phyloP scores from a whole-genome alignment of 2,888 invertebrate species.

The Tortricodes alternella region DNA sequence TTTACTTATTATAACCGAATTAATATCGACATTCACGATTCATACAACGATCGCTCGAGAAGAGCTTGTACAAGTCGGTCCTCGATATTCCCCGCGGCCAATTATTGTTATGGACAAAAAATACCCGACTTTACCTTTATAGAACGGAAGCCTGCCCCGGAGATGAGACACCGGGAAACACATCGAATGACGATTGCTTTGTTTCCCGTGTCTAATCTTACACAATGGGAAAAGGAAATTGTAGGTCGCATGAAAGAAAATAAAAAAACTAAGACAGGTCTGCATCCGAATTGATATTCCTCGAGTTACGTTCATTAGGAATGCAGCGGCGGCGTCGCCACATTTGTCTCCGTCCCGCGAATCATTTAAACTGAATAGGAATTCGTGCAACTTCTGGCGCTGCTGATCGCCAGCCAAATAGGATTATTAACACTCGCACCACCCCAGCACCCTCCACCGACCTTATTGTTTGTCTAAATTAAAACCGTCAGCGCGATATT shows the following conservation, averaged over 20 bases:
- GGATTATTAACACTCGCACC: slow-evolving; percentile 22
- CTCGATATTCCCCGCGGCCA: neutral
- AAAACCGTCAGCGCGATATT: slow-evolving; percentile 7
- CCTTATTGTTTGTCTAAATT: slow-evolving; percentile 9
- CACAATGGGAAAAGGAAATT: slow-evolving; percentile 14
- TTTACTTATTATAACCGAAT: neutral
- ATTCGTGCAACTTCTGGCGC: slow-evolving; percentile 44
- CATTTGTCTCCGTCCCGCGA: slow-evolving; percentile 36
- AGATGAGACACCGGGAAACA: slow-evolving; percentile 10
- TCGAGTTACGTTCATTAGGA: slow-evolving; percentile 20
- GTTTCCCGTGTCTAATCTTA: neutral
- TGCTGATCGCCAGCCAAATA: slow-evolving; percentile 22
- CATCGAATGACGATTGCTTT: slow-evolving; percentile 10
- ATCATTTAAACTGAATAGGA: slow-evolving; percentile 53
- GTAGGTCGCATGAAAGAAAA: neutral
- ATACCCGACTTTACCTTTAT: slow-evolving; percentile 4
- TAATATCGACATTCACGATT: neutral
- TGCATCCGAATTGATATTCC: slow-evolving; percentile 24
- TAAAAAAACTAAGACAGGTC: neutral
- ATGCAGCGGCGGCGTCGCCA: slow-evolving; percentile 11
- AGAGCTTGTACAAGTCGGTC: neutral
- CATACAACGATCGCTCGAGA: neutral
- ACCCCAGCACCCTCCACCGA: neutral
- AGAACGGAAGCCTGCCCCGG: slow-evolving; percentile 10
- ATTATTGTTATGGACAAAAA: slow-evolving; percentile 6